Conservation (phyloP, 2,797 vertebrate species). For the Halcyon smyrnensis region DNA sequence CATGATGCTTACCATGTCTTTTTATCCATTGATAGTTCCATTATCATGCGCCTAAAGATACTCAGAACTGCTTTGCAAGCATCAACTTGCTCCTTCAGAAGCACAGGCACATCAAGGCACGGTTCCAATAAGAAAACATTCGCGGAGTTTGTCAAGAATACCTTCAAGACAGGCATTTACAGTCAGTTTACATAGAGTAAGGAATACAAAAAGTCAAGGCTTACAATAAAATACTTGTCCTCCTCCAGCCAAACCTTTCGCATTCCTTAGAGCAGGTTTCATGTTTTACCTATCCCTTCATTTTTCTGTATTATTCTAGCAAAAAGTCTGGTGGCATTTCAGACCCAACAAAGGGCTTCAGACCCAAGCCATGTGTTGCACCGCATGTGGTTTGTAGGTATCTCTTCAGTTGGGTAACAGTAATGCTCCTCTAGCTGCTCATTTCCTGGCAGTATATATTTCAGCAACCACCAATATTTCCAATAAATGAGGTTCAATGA, state of each 20-base stretch:
- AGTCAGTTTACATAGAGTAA: background rate
- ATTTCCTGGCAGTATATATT: background rate
- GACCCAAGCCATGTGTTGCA: background rate
- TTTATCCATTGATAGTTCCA: constrained; percentile 94
- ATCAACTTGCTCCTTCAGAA: constrained; percentile 94
- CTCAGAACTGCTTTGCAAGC: constrained; percentile 94
- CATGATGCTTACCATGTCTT: constrained; percentile 89
- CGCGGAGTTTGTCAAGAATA: constrained; percentile 95
- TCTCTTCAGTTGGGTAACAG: background rate
- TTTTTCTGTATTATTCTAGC: background rate
- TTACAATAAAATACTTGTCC: background rate
- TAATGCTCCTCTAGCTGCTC: background rate
- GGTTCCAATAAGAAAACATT: constrained; percentile 97
- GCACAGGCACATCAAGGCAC: constrained; percentile 90
- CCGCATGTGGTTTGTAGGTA: background rate
- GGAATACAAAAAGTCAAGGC: background rate
- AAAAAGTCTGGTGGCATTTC: background rate
- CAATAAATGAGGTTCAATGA: background rate
- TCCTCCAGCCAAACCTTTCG: background rate
- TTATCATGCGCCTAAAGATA: constrained; percentile 97
- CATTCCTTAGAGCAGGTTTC: background rate
- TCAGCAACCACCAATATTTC: background rate
- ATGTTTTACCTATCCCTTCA: background rate
- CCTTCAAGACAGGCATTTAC: constrained; percentile 76
- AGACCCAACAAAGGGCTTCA: background rate